A percentile compares a stretch with the other conserved stretches of the same genome.
Conservation (phyloP, 1,140 invertebrate genomes). For the Microplitis mediator region DNA sequence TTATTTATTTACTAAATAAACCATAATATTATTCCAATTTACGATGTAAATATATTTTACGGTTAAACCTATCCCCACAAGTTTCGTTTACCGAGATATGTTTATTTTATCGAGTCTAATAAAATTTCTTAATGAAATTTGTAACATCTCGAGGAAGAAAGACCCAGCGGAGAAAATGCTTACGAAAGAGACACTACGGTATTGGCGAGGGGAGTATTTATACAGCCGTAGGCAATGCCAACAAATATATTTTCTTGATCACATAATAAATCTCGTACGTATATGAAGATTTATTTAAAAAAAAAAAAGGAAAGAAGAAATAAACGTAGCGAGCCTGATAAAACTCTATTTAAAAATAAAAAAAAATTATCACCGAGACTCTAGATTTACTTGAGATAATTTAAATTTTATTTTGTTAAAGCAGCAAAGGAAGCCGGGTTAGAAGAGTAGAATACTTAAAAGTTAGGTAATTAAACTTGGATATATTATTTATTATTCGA, state of each 20-base stretch:
- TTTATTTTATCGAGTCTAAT: constrained; percentile 6
- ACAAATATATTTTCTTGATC: constrained; percentile 21
- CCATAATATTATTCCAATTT: neutral
- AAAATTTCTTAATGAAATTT: constrained; percentile 29
- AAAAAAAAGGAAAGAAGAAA: neutral
- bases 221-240: neutral
- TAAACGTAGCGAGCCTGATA: no score
- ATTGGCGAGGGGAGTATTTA: constrained; percentile 3
- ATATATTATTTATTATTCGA: no score
- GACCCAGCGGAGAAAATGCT: neutral
- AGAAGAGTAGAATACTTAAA: no score
- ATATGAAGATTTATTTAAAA: neutral
- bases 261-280: constrained; percentile 14
- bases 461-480: no score
- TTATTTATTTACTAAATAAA: neutral
- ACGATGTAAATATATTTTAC: neutral
- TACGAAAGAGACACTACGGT: neutral
- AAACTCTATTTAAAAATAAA: no score
- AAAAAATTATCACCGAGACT: no score
- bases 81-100: neutral
- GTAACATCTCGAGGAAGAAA: constrained; percentile 11
- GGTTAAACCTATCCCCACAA: neutral
- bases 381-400: no score
- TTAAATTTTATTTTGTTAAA: no score
- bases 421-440: no score